Percentiles rank a stretch among this genome's conserved stretches.
These are phyloP conservation scores for Sympetrum striolatum DNA, from an alignment of 2,888 invertebrate genomes.

Conservation along the genomic window DNA sequence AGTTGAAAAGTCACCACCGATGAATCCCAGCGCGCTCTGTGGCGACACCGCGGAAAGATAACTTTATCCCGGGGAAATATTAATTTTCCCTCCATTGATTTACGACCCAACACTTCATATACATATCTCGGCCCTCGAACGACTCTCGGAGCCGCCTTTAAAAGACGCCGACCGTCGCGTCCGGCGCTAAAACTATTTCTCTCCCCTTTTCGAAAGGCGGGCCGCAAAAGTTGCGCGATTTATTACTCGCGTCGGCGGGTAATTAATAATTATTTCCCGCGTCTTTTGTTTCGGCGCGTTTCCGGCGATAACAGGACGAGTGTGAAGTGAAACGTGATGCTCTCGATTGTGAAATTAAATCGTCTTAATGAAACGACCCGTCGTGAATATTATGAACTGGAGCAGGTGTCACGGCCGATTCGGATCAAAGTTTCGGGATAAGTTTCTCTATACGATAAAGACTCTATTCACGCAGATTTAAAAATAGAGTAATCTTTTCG, in stretches of 20 bases:
- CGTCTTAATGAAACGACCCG: too few species aligned
- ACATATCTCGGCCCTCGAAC: not conserved
- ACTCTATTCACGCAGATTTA: too few species aligned
- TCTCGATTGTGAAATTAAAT: too few species aligned
- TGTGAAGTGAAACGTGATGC: not conserved
- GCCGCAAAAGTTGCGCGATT: not conserved
- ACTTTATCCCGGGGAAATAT: not conserved
- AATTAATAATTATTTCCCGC: not conserved
- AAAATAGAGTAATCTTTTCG: too few species aligned
- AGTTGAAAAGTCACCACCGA: too few species aligned
- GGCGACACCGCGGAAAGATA: not conserved
- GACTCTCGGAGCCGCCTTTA: not conserved
- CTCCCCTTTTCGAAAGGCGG: not conserved
- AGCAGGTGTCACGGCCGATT: too few species aligned
- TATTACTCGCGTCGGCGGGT: not conserved
- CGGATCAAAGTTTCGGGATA: too few species aligned
- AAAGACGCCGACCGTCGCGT: not conserved
- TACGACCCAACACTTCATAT: not conserved
- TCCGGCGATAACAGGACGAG: not conserved
- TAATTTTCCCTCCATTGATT: not conserved
- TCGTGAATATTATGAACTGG: too few species aligned
- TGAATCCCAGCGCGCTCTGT: too few species aligned
- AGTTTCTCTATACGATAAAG: too few species aligned
- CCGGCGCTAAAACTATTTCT: not conserved
- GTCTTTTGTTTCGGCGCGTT: not conserved